Evolutionary conservation across 2,888 invertebrate species (phyloP).

Genomic region (Agriopis marginaria): DNA sequence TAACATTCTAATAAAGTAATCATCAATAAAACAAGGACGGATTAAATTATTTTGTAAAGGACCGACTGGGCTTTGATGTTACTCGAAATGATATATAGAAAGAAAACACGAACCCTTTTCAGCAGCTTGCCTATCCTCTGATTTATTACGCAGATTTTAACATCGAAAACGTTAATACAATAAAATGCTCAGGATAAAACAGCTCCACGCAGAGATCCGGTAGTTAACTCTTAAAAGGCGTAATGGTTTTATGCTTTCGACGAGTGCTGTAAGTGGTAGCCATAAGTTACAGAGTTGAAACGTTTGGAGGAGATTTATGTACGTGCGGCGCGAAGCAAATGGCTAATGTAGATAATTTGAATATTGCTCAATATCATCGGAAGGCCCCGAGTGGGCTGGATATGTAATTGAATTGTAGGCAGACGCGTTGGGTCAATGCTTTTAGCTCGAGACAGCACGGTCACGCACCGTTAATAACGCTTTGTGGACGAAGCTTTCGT

Average conservation of each 20-base stretch:
- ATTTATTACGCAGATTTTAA: slow-evolving; percentile 57
- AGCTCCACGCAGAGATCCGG: slow-evolving; percentile 60
- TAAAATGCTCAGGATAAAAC: slow-evolving; percentile 50
- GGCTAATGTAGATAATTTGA: slow-evolving; percentile 37
- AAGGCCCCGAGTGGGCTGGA: slow-evolving; percentile 22
- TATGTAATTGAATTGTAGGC: slow-evolving; percentile 50
- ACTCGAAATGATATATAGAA: slow-evolving; percentile 62
- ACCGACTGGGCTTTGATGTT: slow-evolving; percentile 66
- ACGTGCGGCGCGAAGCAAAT: slow-evolving; percentile 36
- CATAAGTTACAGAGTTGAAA: slow-evolving; percentile 43
- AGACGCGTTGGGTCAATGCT: slow-evolving; percentile 56
- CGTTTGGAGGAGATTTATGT: slow-evolving; percentile 42
- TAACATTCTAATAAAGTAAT: slow-evolving; percentile 67
- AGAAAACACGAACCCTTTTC: slow-evolving; percentile 47
- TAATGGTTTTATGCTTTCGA: slow-evolving; percentile 55
- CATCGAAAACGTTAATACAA: slow-evolving; percentile 55
- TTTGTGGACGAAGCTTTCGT: slow-evolving; percentile 53
- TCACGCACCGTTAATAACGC: slow-evolving; percentile 63
- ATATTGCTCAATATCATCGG: slow-evolving; percentile 33
- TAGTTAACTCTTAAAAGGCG: slow-evolving; percentile 55
- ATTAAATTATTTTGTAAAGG: slow-evolving; percentile 56
- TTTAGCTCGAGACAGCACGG: slow-evolving; percentile 56
- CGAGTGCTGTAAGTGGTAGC: slow-evolving; percentile 45
- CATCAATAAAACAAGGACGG: slow-evolving; percentile 57
- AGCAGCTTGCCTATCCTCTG: slow-evolving; percentile 46